Base-by-base conservation (phyloP, 2,797 vertebrate species). In the Sebastes umbrosus region DNA sequence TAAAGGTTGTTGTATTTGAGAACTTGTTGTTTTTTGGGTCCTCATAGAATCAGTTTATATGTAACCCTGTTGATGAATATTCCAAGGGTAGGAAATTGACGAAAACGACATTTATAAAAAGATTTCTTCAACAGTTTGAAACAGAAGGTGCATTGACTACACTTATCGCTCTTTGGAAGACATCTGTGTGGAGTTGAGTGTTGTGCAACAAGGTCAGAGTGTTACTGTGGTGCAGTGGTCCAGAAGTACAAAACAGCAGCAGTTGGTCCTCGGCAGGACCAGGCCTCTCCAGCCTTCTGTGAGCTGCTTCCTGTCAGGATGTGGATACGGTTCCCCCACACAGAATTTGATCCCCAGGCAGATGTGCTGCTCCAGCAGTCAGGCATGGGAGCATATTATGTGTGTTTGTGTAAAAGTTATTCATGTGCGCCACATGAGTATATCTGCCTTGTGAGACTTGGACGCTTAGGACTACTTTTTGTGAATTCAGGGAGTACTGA, bases 311-410 rank as follows among this genome's bases (percentile, higher is more conserved):
- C 94, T 96, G 95, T 95, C 95, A 95, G 94, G 94, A 96, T 91
- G 92, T 94, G 93, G 96, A 96, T 96, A 93, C 88, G 79, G 84
- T 96, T 96, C 94, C 95, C 88, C 82, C 89, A 94, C 95, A 96
- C 96, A 95, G 90, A 96, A 94, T 93, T 89, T 90, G 92, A 83
- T 82, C 92, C 85, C 77, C 77, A 79, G 91, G 95, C 95, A 95
- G 93, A 93, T 94, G 94, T 95, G 88, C 87, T 87, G 93, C 93
- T 93, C 87, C 91, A 83, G 84, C 63, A 66, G 82, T 87, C 76
- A 85, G 70, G 74, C 77, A 69, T 86, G 77, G 73, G 79, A 84
- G 75, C 73, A 69, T 66, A 75, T 75, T 73, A 60, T 70, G 64
- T 58, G 71, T 79, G 82, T 78, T 63, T 83, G 69, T 87, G 68